phyloP scores from a whole-genome alignment of 2,888 invertebrate species.

The Colostygia pectinataria region DNA sequence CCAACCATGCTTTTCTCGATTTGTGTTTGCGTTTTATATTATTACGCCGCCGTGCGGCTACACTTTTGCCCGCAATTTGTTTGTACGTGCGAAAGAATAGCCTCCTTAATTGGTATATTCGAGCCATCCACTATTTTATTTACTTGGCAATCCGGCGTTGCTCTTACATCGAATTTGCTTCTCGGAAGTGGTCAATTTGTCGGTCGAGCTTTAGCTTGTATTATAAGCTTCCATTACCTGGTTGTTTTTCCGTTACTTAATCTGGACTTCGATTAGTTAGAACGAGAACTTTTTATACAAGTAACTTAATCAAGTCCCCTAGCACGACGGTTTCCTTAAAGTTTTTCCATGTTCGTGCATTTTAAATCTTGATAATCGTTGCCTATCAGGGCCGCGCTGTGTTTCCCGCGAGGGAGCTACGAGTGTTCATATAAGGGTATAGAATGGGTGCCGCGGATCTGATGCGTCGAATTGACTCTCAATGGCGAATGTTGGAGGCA shows the following conservation, averaged over 20 bases:
- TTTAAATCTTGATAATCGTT: conserved; percentile 45
- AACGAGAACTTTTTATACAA: conserved; percentile 14
- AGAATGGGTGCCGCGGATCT: conserved; percentile 52
- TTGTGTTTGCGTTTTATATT: conserved; percentile 32
- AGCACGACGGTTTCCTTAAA: conserved; percentile 30
- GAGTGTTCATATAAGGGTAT: conserved; percentile 57
- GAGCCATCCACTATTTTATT: conserved; percentile 52
- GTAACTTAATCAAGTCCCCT: conserved; percentile 16
- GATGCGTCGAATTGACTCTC: conserved; percentile 52
- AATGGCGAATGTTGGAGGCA: conserved; percentile 58
- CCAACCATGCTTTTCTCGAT: conserved; percentile 14
- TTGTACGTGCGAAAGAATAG: conserved; percentile 75
- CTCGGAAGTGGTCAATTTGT: conserved; percentile 62
- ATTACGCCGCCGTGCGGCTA: conserved; percentile 39
- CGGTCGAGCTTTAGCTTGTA: conserved; percentile 42
- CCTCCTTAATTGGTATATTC: conserved; percentile 64
- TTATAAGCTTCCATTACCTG: conserved; percentile 46
- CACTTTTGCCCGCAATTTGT: conserved; percentile 69
- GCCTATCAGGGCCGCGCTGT: conserved; percentile 47
- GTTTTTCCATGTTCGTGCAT: conserved; percentile 34
- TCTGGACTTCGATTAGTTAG: conserved; percentile 25
- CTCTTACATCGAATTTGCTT: conserved; percentile 51
- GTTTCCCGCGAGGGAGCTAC: conserved; percentile 42
- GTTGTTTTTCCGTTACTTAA: conserved; percentile 36
- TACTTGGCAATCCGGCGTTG: conserved; percentile 43